Conservation (phyloP, 64 coral and sea anemone genomes). For the Pachyseris speciosa region DNA sequence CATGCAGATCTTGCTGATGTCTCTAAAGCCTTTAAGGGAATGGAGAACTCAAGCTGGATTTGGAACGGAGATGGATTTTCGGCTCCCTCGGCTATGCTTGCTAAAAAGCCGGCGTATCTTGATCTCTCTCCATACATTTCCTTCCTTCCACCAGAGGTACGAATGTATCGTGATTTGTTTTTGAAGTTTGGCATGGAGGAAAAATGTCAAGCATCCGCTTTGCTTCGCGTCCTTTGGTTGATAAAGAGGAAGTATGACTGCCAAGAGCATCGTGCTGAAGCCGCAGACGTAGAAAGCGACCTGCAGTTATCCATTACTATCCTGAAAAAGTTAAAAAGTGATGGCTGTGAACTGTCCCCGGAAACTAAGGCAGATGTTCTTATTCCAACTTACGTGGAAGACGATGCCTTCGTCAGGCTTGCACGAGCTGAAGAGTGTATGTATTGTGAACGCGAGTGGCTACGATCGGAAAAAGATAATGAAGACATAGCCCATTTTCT, state of each 20-base stretch:
- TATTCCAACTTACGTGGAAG: slow-evolving; percentile 68
- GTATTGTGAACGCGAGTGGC: slow-evolving; percentile 82
- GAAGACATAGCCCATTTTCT: slow-evolving; percentile 49
- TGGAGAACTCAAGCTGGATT: slow-evolving; percentile 46
- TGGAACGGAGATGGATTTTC: slow-evolving; percentile 96
- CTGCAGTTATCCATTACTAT: slow-evolving; percentile 72
- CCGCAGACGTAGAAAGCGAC: slow-evolving; percentile 40
- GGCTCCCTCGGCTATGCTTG: slow-evolving; percentile 45
- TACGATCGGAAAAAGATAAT: slow-evolving; percentile 31
- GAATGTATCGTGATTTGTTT: slow-evolving; percentile 34
- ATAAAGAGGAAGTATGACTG: slow-evolving; percentile 68
- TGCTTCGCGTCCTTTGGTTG: slow-evolving; percentile 54
- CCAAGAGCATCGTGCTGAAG: neutral
- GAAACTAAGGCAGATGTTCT: slow-evolving; percentile 35
- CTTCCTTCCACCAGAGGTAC: slow-evolving; percentile 52
- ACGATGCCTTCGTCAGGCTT: slow-evolving; percentile 37
- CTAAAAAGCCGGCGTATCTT: slow-evolving; percentile 33
- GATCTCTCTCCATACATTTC: slow-evolving; percentile 69
- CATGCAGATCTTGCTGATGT: neutral
- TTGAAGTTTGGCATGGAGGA: slow-evolving; percentile 32
- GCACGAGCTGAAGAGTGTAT: slow-evolving; percentile 65
- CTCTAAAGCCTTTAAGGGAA: neutral
- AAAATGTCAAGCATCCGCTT: slow-evolving; percentile 19
- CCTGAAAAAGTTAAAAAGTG: slow-evolving; percentile 58
- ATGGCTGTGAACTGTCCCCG: neutral